These are phyloP conservation scores for Pteronotus mesoamericanus DNA, from an alignment of 2,797 vertebrate species.

Conservation along the genomic window DNA sequence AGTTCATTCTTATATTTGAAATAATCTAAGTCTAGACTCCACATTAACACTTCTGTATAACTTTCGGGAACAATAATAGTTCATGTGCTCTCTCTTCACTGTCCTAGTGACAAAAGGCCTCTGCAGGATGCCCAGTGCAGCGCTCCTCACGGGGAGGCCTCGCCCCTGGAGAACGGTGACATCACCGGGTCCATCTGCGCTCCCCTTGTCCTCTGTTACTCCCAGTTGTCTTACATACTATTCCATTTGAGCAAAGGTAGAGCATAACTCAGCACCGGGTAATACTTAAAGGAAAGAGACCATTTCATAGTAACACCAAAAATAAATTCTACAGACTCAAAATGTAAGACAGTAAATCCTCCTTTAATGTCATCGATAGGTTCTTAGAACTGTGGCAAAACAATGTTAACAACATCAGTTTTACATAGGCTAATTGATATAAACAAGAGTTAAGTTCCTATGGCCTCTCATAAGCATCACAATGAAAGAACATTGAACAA, in stretches of 20 bases:
- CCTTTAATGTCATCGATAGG: not conserved
- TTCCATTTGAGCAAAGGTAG: not conserved
- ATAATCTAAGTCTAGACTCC: not conserved
- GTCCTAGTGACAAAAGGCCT: not conserved
- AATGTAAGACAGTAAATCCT: not conserved
- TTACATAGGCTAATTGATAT: not conserved
- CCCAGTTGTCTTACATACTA: not conserved
- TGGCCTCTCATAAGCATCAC: not conserved
- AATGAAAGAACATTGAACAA: not conserved
- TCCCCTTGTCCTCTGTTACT: not conserved
- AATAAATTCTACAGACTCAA: not conserved
- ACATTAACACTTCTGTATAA: not conserved
- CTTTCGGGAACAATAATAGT: not conserved
- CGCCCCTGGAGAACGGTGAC: not conserved
- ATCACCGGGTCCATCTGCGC: not conserved
- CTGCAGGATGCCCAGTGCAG: not conserved
- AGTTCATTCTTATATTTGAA: not conserved
- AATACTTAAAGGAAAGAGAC: constrained; percentile 17
- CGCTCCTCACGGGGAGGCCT: not conserved
- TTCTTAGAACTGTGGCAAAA: not conserved
- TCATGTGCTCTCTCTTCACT: not conserved
- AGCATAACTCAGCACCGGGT: not conserved
- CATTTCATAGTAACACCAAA: not conserved
- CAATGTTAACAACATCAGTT: not conserved
- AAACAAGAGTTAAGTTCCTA: not conserved